These are phyloP conservation scores for Pyrgus malvae DNA, from an alignment of 2,888 invertebrate genomes.

Conservation along the genomic window DNA sequence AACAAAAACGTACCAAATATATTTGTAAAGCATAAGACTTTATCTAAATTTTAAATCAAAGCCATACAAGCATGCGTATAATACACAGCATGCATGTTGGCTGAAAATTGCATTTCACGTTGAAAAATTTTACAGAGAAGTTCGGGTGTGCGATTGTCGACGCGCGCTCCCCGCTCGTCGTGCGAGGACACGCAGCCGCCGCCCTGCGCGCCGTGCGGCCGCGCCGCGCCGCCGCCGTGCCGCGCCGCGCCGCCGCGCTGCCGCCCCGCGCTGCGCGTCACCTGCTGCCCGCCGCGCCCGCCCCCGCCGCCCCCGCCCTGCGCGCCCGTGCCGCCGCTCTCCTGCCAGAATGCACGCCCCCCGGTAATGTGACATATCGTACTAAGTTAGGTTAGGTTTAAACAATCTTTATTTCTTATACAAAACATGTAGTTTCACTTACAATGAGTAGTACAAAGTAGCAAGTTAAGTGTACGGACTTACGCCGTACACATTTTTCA, in stretches of 20 bases:
- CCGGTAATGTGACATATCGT: not conserved
- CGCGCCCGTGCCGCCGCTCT: constrained; percentile 19
- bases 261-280: constrained; percentile 31
- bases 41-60: too few species aligned
- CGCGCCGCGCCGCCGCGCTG: constrained; percentile 24
- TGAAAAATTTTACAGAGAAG: constrained; percentile 3
- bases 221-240: constrained; percentile 12
- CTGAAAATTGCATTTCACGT: too few species aligned
- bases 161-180: constrained; percentile 11
- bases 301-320: constrained; percentile 23
- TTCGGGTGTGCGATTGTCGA: not conserved
- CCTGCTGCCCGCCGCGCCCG: constrained; percentile 28
- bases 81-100: too few species aligned
- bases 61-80: too few species aligned
- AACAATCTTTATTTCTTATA: not conserved
- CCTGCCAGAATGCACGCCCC: constrained; percentile 2
- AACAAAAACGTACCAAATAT: too few species aligned
- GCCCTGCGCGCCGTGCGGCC: constrained; percentile 17
- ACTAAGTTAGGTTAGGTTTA: not conserved
- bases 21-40: too few species aligned
- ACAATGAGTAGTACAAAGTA: too few species aligned
- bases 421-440: too few species aligned
- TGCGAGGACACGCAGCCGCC: not conserved
- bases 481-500: too few species aligned
- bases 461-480: too few species aligned